Base-by-base conservation (phyloP, 2,888 invertebrate species). In the Pachliopta kotzebuea region DNA sequence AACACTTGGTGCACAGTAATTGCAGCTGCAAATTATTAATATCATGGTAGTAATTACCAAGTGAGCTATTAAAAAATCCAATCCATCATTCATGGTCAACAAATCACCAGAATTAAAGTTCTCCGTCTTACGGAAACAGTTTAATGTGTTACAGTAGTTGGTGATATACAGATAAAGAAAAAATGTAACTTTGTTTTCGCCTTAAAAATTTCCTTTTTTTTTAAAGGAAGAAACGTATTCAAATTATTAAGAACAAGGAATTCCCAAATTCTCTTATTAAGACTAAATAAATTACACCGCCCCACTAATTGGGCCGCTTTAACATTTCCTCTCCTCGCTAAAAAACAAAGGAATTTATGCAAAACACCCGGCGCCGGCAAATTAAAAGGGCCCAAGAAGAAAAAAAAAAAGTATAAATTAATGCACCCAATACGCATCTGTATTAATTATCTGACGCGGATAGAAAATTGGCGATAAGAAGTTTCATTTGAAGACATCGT, bases 331-430 rank as follows among this genome's bases (percentile, higher is more conserved):
- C 70, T 55, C 58, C n/a, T 70, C 69, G 64, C 60, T 67, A 75
- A 71, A 75, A 76, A 81, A 82, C 78, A 82, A 80, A 83, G 81
- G 90, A 88, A 90, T 89, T 90, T 88, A 90, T 90, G 89, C 88
- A 85, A 89, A 90, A 85, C 85, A 86, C 83, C 83, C 72, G 79
- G 76, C 79, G 77, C 80, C 77, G 80, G 84, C 90, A 89, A 91
- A 91, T 90, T 90, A 90, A 90, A 90, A 87, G 86, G 78, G 78
- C 76, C 72, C 76, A 77, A 75, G 81, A 83, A 37, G 37, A 37
- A 14, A 37, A 37, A 37, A 37, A 86, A 84, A 81, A 61, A 84
- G 82, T 79, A 84, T 84, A 86, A 88, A 88, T 89, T 86, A 88
- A 89, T 90, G 88, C 88, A 88, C 87, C 84, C 86, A 78, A 84